Evolutionary conservation across 2,888 invertebrate species (phyloP).

Genomic region (Hirtodrosophila trivittata): DNA sequence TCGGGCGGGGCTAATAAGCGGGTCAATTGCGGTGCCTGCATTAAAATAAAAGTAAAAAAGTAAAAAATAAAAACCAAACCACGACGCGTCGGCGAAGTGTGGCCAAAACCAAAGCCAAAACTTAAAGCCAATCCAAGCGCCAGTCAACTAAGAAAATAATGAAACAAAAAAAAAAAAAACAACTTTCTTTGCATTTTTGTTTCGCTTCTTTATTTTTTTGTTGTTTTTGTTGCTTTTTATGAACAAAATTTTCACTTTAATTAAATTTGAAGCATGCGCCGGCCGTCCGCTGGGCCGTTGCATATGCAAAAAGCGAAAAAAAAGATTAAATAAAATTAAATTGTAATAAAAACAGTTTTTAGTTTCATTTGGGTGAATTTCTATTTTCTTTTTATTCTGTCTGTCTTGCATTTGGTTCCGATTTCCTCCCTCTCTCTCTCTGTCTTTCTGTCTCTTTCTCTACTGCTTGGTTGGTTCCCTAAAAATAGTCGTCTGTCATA

Average conservation of each 20-base stretch:
- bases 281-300: constrained; percentile 43
- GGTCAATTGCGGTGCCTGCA: constrained; percentile 67
- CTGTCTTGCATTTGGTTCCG: constrained; percentile 13
- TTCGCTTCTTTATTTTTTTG: constrained; percentile 22
- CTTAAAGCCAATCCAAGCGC: constrained; percentile 48
- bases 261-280: constrained; percentile 77
- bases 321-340: constrained; percentile 29
- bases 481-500: constrained; percentile 43
- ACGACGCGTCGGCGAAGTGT: constrained; percentile 18
- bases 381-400: constrained; percentile 25
- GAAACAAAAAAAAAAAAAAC: constrained; percentile 34
- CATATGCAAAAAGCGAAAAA: constrained; percentile 68
- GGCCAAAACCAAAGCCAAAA: constrained; percentile 14
- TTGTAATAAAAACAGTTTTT: constrained; percentile 54
- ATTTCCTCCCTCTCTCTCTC: constrained; percentile 3
- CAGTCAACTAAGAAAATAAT: constrained; percentile 41
- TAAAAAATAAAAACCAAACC: constrained; percentile 24
- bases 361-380: constrained; percentile 26
- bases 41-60: constrained; percentile 32
- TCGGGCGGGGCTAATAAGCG: constrained; percentile 62
- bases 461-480: constrained; percentile 15
- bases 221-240: constrained; percentile 40
- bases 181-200: constrained; percentile 72
- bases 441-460: constrained; percentile 5
- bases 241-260: constrained; percentile 72